Evolutionary conservation across 1,140 invertebrate species (phyloP).

Genomic region (Pristionchus pacificus): DNA sequence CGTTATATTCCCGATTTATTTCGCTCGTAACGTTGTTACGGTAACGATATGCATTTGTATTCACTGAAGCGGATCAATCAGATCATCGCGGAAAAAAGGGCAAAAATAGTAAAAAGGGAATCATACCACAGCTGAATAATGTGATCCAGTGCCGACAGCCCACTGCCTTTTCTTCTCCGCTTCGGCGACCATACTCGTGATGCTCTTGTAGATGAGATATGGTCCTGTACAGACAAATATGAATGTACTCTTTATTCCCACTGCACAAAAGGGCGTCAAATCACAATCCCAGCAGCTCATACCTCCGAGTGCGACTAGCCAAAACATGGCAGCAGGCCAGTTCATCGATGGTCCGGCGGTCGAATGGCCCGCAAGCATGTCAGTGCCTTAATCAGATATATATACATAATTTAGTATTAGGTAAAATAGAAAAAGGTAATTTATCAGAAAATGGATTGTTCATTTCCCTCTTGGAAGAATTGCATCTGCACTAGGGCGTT

Average conservation of each 20-base stretch:
- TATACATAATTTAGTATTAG: slow-evolving; percentile 10
- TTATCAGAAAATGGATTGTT: background rate
- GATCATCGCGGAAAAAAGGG: too few species aligned
- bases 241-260: too few species aligned
- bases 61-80: too few species aligned
- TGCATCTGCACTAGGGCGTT: too few species aligned
- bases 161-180: slow-evolving; percentile 62
- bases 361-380: slow-evolving; percentile 55
- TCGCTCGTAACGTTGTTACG: too few species aligned
- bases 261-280: too few species aligned
- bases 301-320: slow-evolving; percentile 78
- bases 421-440: slow-evolving; percentile 4
- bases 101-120: too few species aligned
- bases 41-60: too few species aligned
- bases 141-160: slow-evolving; percentile 66
- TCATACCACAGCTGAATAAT: slow-evolving; percentile 67
- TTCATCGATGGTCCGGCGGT: slow-evolving; percentile 48
- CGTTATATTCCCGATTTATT: too few species aligned
- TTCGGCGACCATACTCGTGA: slow-evolving; percentile 61
- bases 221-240: slow-evolving; percentile 65
- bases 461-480: too few species aligned
- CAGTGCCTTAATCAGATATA: slow-evolving; percentile 36
- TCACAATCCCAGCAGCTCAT: background rate
- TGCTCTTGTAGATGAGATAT: slow-evolving; percentile 81
- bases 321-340: slow-evolving; percentile 71